phyloP scores from a whole-genome alignment of 2,888 invertebrate genomes.

The Teinopalpus imperialis region DNA sequence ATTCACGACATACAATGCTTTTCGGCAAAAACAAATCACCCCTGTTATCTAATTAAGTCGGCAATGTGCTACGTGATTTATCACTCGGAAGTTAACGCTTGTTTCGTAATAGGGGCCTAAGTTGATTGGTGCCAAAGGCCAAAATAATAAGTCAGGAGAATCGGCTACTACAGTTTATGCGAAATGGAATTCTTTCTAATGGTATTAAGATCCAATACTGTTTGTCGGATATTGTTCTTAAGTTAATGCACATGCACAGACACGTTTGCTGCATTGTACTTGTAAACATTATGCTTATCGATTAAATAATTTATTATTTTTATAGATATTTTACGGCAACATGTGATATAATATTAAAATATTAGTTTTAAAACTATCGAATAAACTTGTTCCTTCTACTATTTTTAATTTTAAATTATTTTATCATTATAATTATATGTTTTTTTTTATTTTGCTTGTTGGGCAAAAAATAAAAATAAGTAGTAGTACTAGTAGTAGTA shows the following conservation, averaged over 20 bases:
- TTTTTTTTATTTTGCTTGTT: not conserved
- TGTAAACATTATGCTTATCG: slow-evolving; percentile 18
- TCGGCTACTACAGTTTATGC: slow-evolving; percentile 8
- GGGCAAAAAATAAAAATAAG: too few species aligned
- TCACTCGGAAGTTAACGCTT: slow-evolving; percentile 24
- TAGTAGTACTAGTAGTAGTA: too few species aligned
- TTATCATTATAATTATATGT: too few species aligned
- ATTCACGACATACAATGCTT: slow-evolving; percentile 25
- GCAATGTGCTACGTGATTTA: slow-evolving; percentile 29
- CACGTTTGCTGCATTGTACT: slow-evolving; percentile 11
- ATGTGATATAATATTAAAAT: not conserved
- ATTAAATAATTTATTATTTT: slow-evolving; percentile 8
- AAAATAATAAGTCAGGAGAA: slow-evolving; percentile 40
- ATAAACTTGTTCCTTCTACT: too few species aligned
- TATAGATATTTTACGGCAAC: not conserved
- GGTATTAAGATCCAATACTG: not conserved
- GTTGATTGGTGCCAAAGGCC: slow-evolving; percentile 59
- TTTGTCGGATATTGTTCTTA: not conserved
- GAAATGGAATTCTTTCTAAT: slow-evolving; percentile 7
- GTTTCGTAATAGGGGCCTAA: slow-evolving; percentile 34
- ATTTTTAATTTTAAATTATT: too few species aligned
- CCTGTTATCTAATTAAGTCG: slow-evolving; percentile 29
- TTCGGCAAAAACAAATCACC: slow-evolving; percentile 25
- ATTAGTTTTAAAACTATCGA: too few species aligned
- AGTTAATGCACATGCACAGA: not conserved